Base-by-base conservation (phyloP, 1,140 invertebrate species). In the Magallana gigas region DNA sequence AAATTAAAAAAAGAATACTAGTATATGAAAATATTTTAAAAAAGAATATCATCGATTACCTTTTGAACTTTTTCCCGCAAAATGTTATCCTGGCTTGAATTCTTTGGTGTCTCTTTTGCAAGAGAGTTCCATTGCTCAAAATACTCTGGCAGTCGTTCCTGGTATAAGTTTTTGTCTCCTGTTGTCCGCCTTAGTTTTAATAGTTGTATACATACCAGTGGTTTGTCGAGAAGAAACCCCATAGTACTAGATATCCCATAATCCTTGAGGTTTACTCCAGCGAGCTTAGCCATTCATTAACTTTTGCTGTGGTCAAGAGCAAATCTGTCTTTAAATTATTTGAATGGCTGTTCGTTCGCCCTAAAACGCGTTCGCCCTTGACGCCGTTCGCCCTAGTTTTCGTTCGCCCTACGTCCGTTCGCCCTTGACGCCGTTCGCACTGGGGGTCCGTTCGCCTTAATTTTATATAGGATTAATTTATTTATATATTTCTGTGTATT, bases 41-140 rank as follows among this genome's bases (percentile, higher is more conserved):
- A 36, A 36, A 36, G 36, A 36, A 36, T 36, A 36, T 36, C 4
- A 36, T 36, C 36, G 36, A 36, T 12, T 71, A 93, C 93, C 91
- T 92, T 85, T 14, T 92, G 60, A 4, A 93, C 91, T 18, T 87
- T 89, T 18, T 88, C 82, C 36, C 92, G 88, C 11, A 94, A 76
- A 23, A 36, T 86, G 58, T 91, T 88, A 11, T 87, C 56, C n/a
- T 36, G 60, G 6, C 92, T 88, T 29, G 68, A 18, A 0, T 92
- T 84, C 11, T 89, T 83, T 60, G 91, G 85, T 81, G 92, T 87
- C 7, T 88, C 71, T 86, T 82, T 90, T 62, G 90, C 88, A 76
- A 94, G 83, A 14, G 85, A 16, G 84, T 92, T 92, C 93, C 93
- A 94, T 71, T 84, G 29, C 48, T 90, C 83, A 87, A 93, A 94